Conservation (phyloP, 2,113 vertebrate species). For the Colius striatus region DNA sequence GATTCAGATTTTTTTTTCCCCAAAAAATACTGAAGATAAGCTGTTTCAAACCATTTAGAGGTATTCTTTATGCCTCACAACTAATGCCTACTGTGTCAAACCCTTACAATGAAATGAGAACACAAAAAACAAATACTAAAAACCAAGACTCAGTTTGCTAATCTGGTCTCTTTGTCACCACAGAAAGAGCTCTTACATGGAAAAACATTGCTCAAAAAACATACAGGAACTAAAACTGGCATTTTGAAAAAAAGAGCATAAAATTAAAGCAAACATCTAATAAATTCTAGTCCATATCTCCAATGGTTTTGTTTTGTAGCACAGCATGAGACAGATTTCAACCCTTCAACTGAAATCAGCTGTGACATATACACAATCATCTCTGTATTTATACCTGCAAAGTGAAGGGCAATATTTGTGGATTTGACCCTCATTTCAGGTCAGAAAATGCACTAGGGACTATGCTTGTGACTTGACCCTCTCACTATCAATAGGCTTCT, state of each 20-base stretch:
- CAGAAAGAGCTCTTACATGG: background rate
- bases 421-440: constrained; percentile 7
- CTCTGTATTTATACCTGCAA: background rate
- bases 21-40: background rate
- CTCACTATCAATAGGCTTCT: background rate
- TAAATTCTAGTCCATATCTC: background rate
- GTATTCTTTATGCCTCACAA: background rate
- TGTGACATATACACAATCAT: background rate
- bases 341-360: constrained; percentile 12
- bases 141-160: background rate
- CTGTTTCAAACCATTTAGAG: background rate
- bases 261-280: constrained; percentile 19
- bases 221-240: background rate
- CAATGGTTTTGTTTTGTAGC: background rate
- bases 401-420: background rate
- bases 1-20: background rate
- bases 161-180: background rate
- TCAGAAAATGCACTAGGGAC: background rate
- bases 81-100: background rate
- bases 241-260: constrained; percentile 19
- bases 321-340: constrained; percentile 33
- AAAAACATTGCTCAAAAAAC: background rate
- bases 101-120: background rate
- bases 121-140: background rate
- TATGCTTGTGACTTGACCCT: background rate